Evolutionary conservation across 2,113 vertebrate species (phyloP), one percentile per base, ranked within the genome.

Genomic region (Sphyrna mokarran): DNA sequence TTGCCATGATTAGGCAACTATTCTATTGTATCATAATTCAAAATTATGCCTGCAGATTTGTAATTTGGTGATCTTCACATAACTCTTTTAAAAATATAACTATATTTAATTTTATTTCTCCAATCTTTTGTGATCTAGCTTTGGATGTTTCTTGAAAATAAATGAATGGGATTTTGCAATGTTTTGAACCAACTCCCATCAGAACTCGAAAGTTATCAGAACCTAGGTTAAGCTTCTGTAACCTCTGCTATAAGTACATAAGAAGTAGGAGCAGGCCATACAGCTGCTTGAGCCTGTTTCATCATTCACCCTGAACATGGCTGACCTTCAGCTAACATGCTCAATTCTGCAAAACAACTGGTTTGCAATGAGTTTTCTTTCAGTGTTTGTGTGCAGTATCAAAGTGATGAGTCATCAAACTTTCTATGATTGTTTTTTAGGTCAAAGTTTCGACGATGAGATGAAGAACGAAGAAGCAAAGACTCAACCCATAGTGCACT

Each of bases 401-500:
- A 7, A 20, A 69, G 37, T 61, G 48, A 26, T 18, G 37, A 94
- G 11, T 70, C 69, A 43, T 48, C 13, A 68, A 95, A 95, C 69
- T 54, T 95, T 54, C 48, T 61, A 2, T 72, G 70, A 26, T 76
- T 96, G 87, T 96, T 69, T 95, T 96, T 1, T 86, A 98, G 98
- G 96, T 90, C 94, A 96, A 69, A 95, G 96, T 70, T 97, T 97
- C 87, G 96, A 97, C 96, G 97, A 97, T 96, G 97, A 95, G 22
- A 97, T 95, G 96, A 97, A 96, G 8, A 97, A 97, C n/a, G 98
- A 98, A 78, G 98, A 97, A 54, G 97, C 99, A 96, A 97, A 98
- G 43, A 97, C 98, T 94, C 98, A 98, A 61, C 97, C 98, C 96
- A 97, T 98, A 95, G 98, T 99, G 97, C 99, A 99, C 96, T 99